phyloP scores from a whole-genome alignment of 2,113 vertebrate species.

The Aptenodytes forsteri region DNA sequence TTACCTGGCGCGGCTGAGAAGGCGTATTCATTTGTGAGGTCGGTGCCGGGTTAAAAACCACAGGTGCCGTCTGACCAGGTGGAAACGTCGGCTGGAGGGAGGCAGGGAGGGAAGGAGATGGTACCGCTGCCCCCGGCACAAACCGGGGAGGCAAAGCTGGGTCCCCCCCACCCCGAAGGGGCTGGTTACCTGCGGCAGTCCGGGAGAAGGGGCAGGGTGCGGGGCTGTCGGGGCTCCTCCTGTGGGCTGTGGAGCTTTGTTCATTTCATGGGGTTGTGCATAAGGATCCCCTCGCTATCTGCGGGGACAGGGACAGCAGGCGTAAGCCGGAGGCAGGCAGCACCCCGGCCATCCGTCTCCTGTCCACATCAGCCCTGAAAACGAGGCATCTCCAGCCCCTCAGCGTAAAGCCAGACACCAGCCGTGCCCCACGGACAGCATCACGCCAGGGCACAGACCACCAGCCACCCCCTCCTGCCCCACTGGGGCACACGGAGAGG shows the following conservation, averaged over 20 bases:
- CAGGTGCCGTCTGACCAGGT: slow-evolving; percentile 86
- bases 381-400: background rate
- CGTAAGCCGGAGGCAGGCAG: rapidly evolving
- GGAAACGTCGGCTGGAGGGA: slow-evolving; percentile 85
- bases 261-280: slow-evolving; percentile 99
- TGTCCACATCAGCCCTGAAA: rapidly evolving
- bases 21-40: slow-evolving; percentile 97
- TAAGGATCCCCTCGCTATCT: slow-evolving; percentile 87
- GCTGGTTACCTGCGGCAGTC: slow-evolving; percentile 88
- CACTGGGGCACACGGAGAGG: rapidly evolving
- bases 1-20: slow-evolving; percentile 93
- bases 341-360: background rate
- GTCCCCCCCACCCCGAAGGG: background rate
- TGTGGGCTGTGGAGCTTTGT: slow-evolving; percentile 98
- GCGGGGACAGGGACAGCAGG: background rate
- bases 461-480: background rate
- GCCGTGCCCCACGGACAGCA: background rate
- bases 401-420: background rate
- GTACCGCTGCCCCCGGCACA: rapidly evolving
- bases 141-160: background rate
- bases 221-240: slow-evolving; percentile 91
- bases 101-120: background rate
- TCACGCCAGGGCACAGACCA: rapidly evolving
- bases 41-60: slow-evolving; percentile 91
- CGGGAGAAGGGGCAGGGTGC: slow-evolving; percentile 92